phyloP scores from a whole-genome alignment of 2,113 vertebrate genomes.

The Paralichthys olivaceus region DNA sequence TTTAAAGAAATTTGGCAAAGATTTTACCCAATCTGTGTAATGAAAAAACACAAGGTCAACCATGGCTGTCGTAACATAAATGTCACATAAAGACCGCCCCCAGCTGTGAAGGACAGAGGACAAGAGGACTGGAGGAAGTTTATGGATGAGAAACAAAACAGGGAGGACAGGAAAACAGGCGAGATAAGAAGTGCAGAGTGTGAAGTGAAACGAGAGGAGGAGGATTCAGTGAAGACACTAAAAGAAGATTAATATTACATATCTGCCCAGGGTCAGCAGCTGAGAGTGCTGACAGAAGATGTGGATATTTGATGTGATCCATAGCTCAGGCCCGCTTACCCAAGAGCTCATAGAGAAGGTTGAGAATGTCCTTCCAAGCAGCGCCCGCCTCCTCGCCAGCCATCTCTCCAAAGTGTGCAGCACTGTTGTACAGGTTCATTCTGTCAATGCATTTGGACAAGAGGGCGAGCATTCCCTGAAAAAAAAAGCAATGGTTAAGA shows the following conservation, averaged over 20 bases:
- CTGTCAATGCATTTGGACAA: conserved; percentile 95
- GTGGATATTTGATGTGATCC: conserved; percentile 41
- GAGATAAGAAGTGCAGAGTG: not conserved
- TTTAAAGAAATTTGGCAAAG: too few species aligned
- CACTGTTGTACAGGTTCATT: conserved; percentile 91
- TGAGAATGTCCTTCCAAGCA: conserved; percentile 94
- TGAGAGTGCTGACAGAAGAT: conserved; percentile 37
- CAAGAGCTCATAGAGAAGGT: conserved; percentile 93
- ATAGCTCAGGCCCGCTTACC: conserved; percentile 79
- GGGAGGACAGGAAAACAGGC: not conserved
- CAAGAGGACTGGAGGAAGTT: not conserved
- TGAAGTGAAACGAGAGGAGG: conserved; percentile 11
- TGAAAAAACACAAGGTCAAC: too few species aligned
- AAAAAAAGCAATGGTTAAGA: conserved; percentile 14
- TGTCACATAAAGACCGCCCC: conserved; percentile 24
- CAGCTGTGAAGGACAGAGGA: conserved; percentile 18
- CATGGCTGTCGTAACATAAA: too few species aligned
- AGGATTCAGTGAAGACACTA: not conserved
- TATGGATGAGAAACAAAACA: not conserved
- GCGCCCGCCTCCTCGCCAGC: conserved; percentile 88
- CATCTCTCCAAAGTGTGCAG: conserved; percentile 90
- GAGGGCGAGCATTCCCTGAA: conserved; percentile 93
- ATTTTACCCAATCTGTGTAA: too few species aligned
- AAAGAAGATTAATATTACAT: conserved; percentile 52
- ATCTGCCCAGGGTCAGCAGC: conserved; percentile 43